phyloP scores from a whole-genome alignment of 2,888 invertebrate species.

The Belgica antarctica region DNA sequence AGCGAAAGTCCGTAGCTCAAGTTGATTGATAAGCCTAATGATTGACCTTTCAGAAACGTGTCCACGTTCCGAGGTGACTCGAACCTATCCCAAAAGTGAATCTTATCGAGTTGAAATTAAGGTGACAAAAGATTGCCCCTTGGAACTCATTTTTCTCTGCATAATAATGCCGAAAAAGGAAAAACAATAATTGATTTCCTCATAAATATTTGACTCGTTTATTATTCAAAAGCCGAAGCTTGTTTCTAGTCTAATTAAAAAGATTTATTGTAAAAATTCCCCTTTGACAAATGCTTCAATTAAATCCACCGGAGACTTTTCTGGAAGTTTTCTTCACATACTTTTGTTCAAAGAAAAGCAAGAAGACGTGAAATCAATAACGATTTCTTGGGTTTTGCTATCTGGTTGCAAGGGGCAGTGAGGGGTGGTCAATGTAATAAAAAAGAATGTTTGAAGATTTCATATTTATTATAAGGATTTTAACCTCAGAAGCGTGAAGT shows the following conservation, averaged over 20 bases:
- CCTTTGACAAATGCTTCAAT: constrained; percentile 36
- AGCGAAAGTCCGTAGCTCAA: background rate
- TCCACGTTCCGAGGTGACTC: no score
- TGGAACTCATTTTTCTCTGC: no score
- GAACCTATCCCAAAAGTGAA: no score
- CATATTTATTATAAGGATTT: no score
- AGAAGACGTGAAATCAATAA: constrained; percentile 41
- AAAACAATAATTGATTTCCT: constrained; percentile 40
- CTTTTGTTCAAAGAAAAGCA: constrained; percentile 11
- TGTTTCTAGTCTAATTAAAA: constrained; percentile 32
- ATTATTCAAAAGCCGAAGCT: background rate
- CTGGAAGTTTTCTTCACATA: background rate
- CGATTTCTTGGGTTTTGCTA: constrained; percentile 30
- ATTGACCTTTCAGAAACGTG: no score
- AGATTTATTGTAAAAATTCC: constrained; percentile 26
- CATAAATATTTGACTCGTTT: constrained; percentile 13
- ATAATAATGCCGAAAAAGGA: no score
- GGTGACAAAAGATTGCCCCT: no score
- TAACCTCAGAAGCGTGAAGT: no score
- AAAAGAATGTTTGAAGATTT: no score
- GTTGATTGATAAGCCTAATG: no score
- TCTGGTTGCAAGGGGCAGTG: background rate
- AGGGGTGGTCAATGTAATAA: no score
- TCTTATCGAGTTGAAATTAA: no score
- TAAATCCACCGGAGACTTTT: constrained; percentile 25